Evolutionary conservation across 1,140 invertebrate genomes (phyloP).

Genomic region (Cheumatopsyche charites): DNA sequence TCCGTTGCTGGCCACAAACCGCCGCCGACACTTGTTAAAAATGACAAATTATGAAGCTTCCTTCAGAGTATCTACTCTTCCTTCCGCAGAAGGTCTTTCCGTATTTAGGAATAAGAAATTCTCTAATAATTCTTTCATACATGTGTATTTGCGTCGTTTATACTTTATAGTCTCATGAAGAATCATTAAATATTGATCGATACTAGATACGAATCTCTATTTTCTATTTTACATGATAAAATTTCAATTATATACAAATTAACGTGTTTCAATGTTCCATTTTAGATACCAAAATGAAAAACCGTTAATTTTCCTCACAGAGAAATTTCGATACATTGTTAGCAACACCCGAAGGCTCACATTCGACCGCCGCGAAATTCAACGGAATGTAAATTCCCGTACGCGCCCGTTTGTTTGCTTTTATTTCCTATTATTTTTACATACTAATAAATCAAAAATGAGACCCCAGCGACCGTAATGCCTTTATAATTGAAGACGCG

Average conservation of each 20-base stretch:
- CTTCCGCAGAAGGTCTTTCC: neutral
- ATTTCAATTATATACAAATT: too few species aligned
- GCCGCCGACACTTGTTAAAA: conserved; percentile 30
- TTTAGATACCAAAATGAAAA: neutral
- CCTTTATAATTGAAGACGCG: neutral
- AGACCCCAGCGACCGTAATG: neutral
- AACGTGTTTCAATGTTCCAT: too few species aligned
- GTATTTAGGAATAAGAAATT: conserved; percentile 15
- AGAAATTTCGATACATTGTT: neutral
- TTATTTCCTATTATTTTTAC: conserved; percentile 1
- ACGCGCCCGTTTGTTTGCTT: neutral
- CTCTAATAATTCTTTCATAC: neutral
- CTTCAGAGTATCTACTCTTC: neutral
- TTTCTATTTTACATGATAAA: too few species aligned
- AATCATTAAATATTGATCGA: too few species aligned
- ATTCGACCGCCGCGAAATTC: conserved; percentile 7
- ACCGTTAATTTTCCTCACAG: neutral
- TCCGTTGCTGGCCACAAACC: neutral
- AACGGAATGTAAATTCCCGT: conserved; percentile 14
- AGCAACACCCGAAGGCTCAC: conserved; percentile 9
- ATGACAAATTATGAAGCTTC: conserved; percentile 32
- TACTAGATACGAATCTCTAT: too few species aligned
- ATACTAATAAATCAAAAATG: conserved; percentile 18
- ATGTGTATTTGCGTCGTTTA: neutral
- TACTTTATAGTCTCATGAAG: too few species aligned